Percentiles rank a stretch among this genome's conserved stretches.
These are phyloP conservation scores for Metacarcinus magister DNA, from an alignment of 2,888 invertebrate genomes.

Conservation along the genomic window DNA sequence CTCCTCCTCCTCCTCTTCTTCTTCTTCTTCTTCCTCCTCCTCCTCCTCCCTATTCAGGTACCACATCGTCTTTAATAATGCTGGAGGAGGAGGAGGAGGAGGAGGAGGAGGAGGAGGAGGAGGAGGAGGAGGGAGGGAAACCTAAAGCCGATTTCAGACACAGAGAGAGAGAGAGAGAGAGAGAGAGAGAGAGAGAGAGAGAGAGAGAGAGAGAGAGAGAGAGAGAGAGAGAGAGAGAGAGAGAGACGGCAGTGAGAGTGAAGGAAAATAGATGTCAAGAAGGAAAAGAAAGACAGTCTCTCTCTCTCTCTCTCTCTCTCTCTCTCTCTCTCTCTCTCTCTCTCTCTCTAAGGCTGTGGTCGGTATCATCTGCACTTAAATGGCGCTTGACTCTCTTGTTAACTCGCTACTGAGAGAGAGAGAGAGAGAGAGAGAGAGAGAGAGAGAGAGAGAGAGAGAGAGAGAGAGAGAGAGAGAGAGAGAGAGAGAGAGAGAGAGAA, in stretches of 20 bases:
- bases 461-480: neutral
- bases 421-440: neutral
- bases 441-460: neutral
- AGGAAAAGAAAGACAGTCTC: neutral
- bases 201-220: constrained; percentile 67
- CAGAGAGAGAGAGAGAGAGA: constrained; percentile 43
- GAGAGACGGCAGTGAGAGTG: constrained; percentile 44
- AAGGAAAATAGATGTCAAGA: neutral
- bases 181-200: constrained; percentile 30
- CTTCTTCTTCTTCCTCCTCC: neutral
- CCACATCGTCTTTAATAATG: neutral
- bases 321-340: constrained; percentile 6
- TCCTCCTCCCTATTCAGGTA: too few relatives aligned
- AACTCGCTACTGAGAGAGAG: neutral
- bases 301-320: neutral
- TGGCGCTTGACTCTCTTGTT: neutral
- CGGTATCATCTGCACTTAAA: neutral
- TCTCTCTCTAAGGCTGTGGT: neutral
- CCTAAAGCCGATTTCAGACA: neutral
- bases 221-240: constrained; percentile 65
- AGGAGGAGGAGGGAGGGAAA: neutral
- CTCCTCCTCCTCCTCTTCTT: neutral
- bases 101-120: constrained; percentile 33
- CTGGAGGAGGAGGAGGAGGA: neutral
- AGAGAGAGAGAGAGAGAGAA: neutral